These are phyloP conservation scores for Xiphophorus maculatus DNA, from an alignment of 2,113 vertebrate species.

Conservation along the genomic window DNA sequence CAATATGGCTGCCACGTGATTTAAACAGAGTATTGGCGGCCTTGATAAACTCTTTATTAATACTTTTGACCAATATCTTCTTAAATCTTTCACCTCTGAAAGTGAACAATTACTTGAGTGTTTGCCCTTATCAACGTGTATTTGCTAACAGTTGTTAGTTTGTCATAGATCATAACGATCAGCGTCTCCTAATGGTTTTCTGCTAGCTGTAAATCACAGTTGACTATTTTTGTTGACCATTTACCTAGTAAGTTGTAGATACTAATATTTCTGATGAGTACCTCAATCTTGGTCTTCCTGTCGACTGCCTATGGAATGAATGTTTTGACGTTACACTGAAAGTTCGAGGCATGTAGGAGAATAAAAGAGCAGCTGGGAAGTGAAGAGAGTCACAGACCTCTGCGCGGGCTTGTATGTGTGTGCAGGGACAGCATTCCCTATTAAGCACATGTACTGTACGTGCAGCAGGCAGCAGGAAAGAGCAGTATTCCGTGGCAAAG, in stretches of 20 bases:
- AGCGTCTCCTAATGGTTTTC: no score
- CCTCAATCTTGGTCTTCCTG: not conserved
- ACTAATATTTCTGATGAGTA: not conserved
- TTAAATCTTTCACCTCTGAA: no score
- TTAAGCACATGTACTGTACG: constrained; percentile 43
- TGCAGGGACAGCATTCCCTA: constrained; percentile 38
- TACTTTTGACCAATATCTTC: no score
- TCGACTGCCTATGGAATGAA: not conserved
- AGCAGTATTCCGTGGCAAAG: constrained; percentile 55
- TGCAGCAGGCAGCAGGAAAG: constrained; percentile 41
- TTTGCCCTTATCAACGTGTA: no score
- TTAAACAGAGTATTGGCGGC: no score
- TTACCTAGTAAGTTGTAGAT: not conserved
- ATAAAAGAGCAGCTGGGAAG: not conserved
- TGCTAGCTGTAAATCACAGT: no score
- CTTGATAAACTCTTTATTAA: no score
- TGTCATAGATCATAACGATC: no score
- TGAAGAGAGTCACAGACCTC: not conserved
- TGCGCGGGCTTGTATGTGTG: constrained; percentile 17
- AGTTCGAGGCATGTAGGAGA: not conserved
- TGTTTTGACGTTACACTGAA: constrained; percentile 23
- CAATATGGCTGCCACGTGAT: no score
- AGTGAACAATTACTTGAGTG: no score
- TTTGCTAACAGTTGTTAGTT: no score
- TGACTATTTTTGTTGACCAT: not conserved